Conservation (phyloP, 2,113 vertebrate species). For the Zosterops lateralis region DNA sequence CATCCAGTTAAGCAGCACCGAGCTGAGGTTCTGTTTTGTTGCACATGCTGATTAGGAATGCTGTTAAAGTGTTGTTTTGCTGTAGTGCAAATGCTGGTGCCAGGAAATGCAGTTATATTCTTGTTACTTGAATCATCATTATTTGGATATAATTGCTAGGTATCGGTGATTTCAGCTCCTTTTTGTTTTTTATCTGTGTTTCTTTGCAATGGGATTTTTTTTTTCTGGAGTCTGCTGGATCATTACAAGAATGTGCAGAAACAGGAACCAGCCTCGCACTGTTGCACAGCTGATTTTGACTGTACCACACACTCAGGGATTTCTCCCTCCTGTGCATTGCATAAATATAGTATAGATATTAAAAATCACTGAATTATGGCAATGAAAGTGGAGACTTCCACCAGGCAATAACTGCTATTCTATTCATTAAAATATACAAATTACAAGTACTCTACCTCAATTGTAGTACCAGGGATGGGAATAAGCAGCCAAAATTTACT, state of each 20-base stretch:
- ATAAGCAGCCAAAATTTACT: not conserved
- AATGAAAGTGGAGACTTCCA: not conserved
- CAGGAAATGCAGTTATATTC: conserved; percentile 58
- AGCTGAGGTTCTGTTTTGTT: conserved; percentile 41
- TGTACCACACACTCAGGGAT: not conserved
- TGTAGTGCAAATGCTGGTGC: conserved; percentile 27
- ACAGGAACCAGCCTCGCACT: not conserved
- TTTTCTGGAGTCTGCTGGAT: not conserved
- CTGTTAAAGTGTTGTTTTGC: conserved; percentile 59
- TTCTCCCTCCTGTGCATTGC: not conserved
- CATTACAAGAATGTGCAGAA: not conserved
- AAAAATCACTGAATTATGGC: not conserved
- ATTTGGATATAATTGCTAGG: conserved; percentile 27
- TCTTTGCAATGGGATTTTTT: not conserved
- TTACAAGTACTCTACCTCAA: not conserved
- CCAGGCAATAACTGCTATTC: not conserved
- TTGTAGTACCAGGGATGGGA: not conserved
- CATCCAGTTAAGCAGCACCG: not conserved
- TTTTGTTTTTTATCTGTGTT: conserved; percentile 4
- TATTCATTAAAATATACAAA: not conserved
- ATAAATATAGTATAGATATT: not conserved
- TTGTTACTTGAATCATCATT: conserved; percentile 56
- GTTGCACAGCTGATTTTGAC: not conserved
- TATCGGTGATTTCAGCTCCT: not conserved
- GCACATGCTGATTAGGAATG: conserved; percentile 61